Conservation (phyloP, 2,797 vertebrate species). For the Xerus rutilus region DNA sequence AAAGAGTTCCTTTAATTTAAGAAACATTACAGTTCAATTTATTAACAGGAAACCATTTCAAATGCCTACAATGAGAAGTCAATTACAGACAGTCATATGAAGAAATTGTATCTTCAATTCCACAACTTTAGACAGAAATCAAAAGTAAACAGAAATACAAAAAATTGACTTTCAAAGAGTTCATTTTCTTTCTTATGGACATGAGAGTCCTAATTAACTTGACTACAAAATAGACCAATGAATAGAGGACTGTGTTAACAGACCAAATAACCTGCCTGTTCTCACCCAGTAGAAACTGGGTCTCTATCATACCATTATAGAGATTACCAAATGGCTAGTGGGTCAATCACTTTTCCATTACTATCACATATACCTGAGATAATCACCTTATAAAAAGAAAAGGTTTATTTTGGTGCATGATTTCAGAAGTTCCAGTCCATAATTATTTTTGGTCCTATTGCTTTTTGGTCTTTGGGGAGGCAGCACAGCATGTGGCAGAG, state of each 20-base stretch:
- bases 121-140: background rate
- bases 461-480: background rate
- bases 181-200: background rate
- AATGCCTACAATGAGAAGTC: background rate
- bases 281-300: background rate
- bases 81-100: background rate
- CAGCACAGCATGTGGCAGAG: background rate
- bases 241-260: background rate
- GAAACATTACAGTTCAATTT: constrained; percentile 13
- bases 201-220: background rate
- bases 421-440: background rate
- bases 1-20: background rate
- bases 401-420: background rate
- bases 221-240: background rate
- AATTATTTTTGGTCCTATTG: background rate
- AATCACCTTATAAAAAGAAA: background rate
- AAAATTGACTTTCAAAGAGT: background rate
- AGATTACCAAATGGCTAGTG: background rate
- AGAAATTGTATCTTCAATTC: background rate
- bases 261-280: background rate
- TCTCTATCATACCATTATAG: background rate
- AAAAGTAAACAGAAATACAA: background rate
- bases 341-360: background rate
- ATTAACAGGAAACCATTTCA: constrained; percentile 17
- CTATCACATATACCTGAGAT: background rate